These are phyloP conservation scores for Paedocypris sp. DNA, from an alignment of 2,113 vertebrate species.

Conservation along the genomic window DNA sequence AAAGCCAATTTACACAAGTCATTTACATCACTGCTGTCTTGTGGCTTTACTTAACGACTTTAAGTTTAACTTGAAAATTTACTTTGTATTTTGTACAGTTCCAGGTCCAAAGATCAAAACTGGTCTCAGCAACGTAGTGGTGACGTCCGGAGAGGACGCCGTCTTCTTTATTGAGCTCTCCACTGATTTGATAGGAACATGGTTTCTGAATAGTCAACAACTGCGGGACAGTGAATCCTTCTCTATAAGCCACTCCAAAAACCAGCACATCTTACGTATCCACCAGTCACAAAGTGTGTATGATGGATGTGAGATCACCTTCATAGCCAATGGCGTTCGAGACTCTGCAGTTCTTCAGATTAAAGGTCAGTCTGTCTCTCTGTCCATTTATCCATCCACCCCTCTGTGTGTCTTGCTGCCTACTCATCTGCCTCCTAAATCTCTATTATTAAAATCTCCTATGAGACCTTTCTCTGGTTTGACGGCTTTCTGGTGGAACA, in stretches of 20 bases:
- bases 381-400: no score
- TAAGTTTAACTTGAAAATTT: not conserved
- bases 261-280: conserved; percentile 62
- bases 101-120: conserved; percentile 67
- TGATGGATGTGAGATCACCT: conserved; percentile 64
- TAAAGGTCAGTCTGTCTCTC: conserved; percentile 66
- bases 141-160: conserved; percentile 61
- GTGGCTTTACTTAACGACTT: no score
- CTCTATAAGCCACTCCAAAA: conserved; percentile 45
- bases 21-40: no score
- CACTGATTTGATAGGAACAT: conserved; percentile 60
- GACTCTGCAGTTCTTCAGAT: conserved; percentile 69
- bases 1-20: no score
- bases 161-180: conserved; percentile 74
- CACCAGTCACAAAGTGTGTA: conserved; percentile 42
- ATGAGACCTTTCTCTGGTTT: no score
- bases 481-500: no score
- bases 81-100: conserved; percentile 44
- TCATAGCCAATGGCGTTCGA: conserved; percentile 63
- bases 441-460: no score
- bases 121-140: conserved; percentile 52
- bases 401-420: no score
- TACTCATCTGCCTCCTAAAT: no score
- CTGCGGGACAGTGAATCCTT: conserved; percentile 53
- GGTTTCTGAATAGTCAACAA: conserved; percentile 72